phyloP scores from a whole-genome alignment of 2,113 vertebrate species.

The Fulmarus glacialis region DNA sequence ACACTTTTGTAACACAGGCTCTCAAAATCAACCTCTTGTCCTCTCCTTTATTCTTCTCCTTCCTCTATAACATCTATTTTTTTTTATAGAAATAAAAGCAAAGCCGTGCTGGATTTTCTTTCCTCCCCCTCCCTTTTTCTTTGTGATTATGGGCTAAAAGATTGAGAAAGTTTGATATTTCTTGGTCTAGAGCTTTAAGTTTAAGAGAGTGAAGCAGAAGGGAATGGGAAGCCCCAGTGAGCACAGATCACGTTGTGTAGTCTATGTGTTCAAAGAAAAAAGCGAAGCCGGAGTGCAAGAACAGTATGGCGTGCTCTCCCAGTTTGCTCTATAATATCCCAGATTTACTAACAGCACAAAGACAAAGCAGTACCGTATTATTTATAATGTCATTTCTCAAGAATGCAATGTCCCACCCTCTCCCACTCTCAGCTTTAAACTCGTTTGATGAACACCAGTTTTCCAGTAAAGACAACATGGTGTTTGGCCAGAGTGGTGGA shows the following conservation, averaged over 20 bases:
- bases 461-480: conserved; percentile 55
- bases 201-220: neutral
- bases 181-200: neutral
- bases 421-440: conserved; percentile 51
- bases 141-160: neutral
- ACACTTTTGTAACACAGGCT: neutral
- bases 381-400: conserved; percentile 59
- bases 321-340: neutral
- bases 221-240: neutral
- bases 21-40: neutral
- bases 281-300: neutral
- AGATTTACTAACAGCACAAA: conserved; percentile 23
- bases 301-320: neutral
- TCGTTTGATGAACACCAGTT: conserved; percentile 50
- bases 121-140: neutral
- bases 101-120: neutral
- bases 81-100: neutral
- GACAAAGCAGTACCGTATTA: conserved; percentile 18
- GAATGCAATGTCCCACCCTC: conserved; percentile 54
- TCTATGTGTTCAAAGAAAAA: neutral
- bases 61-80: neutral
- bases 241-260: neutral
- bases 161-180: neutral
- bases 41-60: neutral
- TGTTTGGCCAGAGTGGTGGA: conserved; percentile 49